phyloP scores from a whole-genome alignment of 2,888 invertebrate genomes.

The Ceramica pisi region DNA sequence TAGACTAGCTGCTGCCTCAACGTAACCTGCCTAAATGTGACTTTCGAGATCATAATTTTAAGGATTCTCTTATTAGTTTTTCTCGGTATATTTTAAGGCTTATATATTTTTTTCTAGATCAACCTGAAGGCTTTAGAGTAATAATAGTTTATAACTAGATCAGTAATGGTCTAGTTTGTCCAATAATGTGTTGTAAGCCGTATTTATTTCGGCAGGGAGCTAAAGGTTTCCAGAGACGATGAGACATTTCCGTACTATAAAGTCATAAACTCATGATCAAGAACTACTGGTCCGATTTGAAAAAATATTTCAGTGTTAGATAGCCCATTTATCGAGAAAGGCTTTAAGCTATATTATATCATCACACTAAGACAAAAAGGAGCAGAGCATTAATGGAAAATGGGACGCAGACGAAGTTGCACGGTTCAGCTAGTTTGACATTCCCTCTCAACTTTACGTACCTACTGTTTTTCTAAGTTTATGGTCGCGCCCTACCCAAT shows the following conservation, averaged over 20 bases:
- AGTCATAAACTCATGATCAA: too few species aligned
- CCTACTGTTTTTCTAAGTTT: constrained; percentile 1
- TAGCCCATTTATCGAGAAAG: too few species aligned
- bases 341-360: too few species aligned
- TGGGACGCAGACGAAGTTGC: too few species aligned
- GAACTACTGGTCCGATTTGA: too few species aligned
- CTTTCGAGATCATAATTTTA: not conserved
- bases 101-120: not conserved
- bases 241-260: too few species aligned
- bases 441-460: not conserved
- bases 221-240: not conserved
- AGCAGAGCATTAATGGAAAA: too few species aligned
- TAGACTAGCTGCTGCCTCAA: too few species aligned
- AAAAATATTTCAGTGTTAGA: too few species aligned
- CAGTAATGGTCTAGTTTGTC: not conserved
- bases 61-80: not conserved
- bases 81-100: not conserved
- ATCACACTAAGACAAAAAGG: too few species aligned
- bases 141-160: constrained; percentile 5
- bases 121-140: not conserved
- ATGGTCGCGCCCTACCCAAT: constrained; percentile 9
- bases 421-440: too few species aligned
- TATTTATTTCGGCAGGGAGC: not conserved
- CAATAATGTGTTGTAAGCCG: not conserved
- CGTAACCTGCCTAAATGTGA: not conserved